Percentiles rank a stretch among this genome's conserved stretches.
Evolutionary conservation across 2,888 invertebrate genomes (phyloP).

Genomic region (Harpalus rufipes): DNA sequence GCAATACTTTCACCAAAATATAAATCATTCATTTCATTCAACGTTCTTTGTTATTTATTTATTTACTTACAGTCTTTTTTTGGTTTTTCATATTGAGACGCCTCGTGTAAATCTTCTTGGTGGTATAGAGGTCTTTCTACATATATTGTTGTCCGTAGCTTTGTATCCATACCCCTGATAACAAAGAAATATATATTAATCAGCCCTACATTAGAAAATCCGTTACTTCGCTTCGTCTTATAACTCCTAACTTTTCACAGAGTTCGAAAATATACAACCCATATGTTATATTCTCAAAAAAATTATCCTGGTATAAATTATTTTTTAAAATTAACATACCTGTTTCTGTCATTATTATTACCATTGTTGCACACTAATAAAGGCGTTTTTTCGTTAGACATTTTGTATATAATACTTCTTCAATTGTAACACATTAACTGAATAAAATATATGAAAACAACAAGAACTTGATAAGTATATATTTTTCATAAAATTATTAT

Average conservation of each 20-base stretch:
- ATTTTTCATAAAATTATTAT: too few species aligned
- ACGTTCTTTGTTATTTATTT: too few species aligned
- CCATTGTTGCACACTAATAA: background rate
- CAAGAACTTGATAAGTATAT: background rate
- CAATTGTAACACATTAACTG: background rate
- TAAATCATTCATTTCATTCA: too few species aligned
- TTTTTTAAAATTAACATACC: background rate
- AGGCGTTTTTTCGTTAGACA: background rate
- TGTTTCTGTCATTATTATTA: background rate
- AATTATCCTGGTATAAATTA: too few species aligned
- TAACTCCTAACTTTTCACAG: too few species aligned
- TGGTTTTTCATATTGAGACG: conserved; percentile 82
- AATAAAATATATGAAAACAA: background rate
- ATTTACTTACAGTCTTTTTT: conserved; percentile 76
- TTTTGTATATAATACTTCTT: background rate
- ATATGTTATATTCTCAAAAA: too few species aligned
- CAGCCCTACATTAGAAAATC: too few species aligned
- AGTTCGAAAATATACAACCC: too few species aligned
- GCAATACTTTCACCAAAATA: too few species aligned
- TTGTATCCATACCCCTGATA: conserved; percentile 84
- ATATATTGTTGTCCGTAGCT: conserved; percentile 72
- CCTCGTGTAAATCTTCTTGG: conserved; percentile 83
- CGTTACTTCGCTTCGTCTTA: too few species aligned
- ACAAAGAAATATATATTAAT: too few species aligned
- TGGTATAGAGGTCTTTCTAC: conserved; percentile 84